Evolutionary conservation across 1,140 invertebrate genomes (phyloP).

Genomic region (Dinoponera quadriceps): DNA sequence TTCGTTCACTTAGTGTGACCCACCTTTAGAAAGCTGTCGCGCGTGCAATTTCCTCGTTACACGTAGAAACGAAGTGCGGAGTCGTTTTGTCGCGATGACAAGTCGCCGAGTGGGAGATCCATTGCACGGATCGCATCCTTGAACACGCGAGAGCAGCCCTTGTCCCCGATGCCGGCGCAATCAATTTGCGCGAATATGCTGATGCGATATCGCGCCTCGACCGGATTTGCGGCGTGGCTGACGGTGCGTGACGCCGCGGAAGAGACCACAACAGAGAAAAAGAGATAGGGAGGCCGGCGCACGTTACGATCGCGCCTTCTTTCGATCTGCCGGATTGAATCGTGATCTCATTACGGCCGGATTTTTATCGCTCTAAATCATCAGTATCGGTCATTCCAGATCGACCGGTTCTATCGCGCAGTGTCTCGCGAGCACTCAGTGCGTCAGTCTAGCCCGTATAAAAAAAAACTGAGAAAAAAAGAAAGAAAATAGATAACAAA

Average conservation of each 20-base stretch:
- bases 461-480: background rate
- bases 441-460: background rate
- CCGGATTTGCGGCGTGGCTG: slow-evolving; percentile 78
- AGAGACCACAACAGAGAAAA: slow-evolving; percentile 79
- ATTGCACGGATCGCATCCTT: slow-evolving; percentile 27
- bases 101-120: background rate
- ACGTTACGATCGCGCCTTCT: slow-evolving; percentile 72
- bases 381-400: slow-evolving; percentile 9
- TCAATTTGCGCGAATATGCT: slow-evolving; percentile 76
- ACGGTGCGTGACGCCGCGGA: slow-evolving; percentile 79
- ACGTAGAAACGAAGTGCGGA: background rate
- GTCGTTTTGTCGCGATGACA: slow-evolving; percentile 3
- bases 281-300: slow-evolving; percentile 78
- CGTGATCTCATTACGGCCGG: slow-evolving; percentile 70
- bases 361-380: slow-evolving; percentile 45
- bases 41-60: background rate
- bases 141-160: slow-evolving; percentile 56
- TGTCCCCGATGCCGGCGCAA: slow-evolving; percentile 72
- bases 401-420: slow-evolving; percentile 8
- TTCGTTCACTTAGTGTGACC: too few species aligned
- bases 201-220: slow-evolving; percentile 66
- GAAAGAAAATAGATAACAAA: background rate
- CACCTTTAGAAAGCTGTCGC: too few species aligned
- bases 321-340: slow-evolving; percentile 64
- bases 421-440: background rate